Conservation (phyloP, 2,888 invertebrate genomes). For the Graphium colonna region DNA sequence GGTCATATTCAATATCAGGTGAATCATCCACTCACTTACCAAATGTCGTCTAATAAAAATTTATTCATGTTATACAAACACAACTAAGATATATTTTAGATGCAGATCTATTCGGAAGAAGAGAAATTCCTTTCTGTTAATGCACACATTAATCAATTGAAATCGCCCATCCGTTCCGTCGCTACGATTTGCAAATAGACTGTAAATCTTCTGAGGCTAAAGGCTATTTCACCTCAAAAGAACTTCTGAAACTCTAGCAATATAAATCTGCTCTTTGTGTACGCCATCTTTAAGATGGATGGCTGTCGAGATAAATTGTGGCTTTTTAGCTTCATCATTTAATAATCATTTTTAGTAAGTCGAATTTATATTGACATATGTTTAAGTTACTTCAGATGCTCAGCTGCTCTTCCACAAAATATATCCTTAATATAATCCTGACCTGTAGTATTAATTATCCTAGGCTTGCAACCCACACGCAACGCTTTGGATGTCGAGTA, state of each 20-base stretch:
- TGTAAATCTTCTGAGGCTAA: slow-evolving; percentile 5
- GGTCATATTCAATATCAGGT: no score
- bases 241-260: background rate
- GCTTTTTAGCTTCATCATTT: background rate
- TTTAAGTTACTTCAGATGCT: no score
- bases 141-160: slow-evolving; percentile 8
- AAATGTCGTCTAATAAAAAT: no score
- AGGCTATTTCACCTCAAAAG: background rate
- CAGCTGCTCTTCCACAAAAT: no score
- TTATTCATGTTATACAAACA: background rate
- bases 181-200: background rate
- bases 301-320: background rate
- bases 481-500: no score
- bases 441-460: no score
- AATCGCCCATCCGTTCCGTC: background rate
- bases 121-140: slow-evolving; percentile 7
- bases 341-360: background rate
- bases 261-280: background rate
- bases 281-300: background rate
- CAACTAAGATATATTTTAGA: background rate
- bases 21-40: no score
- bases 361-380: no score
- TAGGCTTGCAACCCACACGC: no score
- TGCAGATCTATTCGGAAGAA: background rate
- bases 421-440: no score